Evolutionary conservation across 2,797 vertebrate species (phyloP), one percentile per base, ranked within the genome.

Genomic region (Malacoraja senta): DNA sequence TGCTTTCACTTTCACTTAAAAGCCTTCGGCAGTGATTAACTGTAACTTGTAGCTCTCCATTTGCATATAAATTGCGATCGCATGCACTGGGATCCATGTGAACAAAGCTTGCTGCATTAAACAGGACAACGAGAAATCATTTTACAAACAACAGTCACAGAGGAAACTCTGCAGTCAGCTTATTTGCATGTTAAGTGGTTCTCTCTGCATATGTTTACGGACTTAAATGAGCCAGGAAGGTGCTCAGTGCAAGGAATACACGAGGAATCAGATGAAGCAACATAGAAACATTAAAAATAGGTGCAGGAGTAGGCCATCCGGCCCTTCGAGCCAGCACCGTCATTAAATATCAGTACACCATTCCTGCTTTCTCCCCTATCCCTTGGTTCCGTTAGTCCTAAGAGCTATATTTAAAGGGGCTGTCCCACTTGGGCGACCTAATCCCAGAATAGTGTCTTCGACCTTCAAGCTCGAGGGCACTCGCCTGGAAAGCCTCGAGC

Each of bases 1-100:
- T 68, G 84, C 84, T 88, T 88, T 88, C 84, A 88, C 17, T 88
- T 88, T 88, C 61, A 88, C 63, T 68, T 65, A 88, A 88, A 88
- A 88, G 63, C 84, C 35, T 88, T 88, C 65, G 84, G 68, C 84
- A 65, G 84, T 88, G 84, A 88, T 88, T 88, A 88, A 88, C 84
- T 68, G 84, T 88, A 88, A 88, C 84, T 88, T 35, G 84, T 68
- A 65, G 63, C 61, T 88, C 26, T 26, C 13, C 13, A 88, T 88
- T 68, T 88, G n/a, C 84, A 88, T 88, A 88, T 35, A 68, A 88
- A 88, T 88, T 68, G 8, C 63, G 68, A 65, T 32, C 68, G 61
- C 63, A 88, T 65, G 84, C 84, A 65, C 84, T 35, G 61, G n/a
- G 7, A 63, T 88, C n/a, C 32, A 35, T 19, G 35, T 88, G 84